Evolutionary conservation across 2,113 vertebrate species (phyloP), one percentile per base, ranked within the genome.

Genomic region (Dromas ardeola): DNA sequence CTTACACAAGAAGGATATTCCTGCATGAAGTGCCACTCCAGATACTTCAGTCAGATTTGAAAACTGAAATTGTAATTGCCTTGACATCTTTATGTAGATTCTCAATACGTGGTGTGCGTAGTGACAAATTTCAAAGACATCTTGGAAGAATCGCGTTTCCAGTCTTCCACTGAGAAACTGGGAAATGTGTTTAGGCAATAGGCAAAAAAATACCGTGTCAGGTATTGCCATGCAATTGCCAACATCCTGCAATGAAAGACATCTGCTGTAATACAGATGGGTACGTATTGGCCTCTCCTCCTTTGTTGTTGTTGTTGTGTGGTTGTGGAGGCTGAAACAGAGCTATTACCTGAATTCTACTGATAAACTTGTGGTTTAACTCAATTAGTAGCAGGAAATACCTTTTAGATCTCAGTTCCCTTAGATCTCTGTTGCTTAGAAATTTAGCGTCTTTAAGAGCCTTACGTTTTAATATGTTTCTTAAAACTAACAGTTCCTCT

Each of bases 91-190:
- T 52, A 9, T 17, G 5, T 2, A 2, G 19, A 17, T 43, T 67
- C 43, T 40, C 6, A 17, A 0, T 45, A 13, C 1, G 0, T 13
- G n/a, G 6, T 65, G 34, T 74, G 34, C 40, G 17, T 26, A 58
- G 53, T 21, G 17, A 34, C 29, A 52, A 5, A n/a, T 65, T 66
- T 76, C 13, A 32, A 6, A 23, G 49, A 69, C 8, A 32, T 50
- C 53, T 62, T 62, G 70, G 55, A 53, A 45, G 38, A 77, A 71
- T 25, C 20, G 0, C 9, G 5, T 55, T 86, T 79, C 53, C 25
- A 69, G 23, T 19, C 79, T 73, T 53, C 43, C 50, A 22, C 34
- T 49, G 49, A 53, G 34, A 53, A 61, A 45, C 15, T 8, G 50
- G 70, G 80, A 58, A 63, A 38, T 5, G 53, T 42, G 6, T 78